These are phyloP conservation scores for Drosophila saltans DNA, from an alignment of 1,140 invertebrate genomes.

Conservation along the genomic window DNA sequence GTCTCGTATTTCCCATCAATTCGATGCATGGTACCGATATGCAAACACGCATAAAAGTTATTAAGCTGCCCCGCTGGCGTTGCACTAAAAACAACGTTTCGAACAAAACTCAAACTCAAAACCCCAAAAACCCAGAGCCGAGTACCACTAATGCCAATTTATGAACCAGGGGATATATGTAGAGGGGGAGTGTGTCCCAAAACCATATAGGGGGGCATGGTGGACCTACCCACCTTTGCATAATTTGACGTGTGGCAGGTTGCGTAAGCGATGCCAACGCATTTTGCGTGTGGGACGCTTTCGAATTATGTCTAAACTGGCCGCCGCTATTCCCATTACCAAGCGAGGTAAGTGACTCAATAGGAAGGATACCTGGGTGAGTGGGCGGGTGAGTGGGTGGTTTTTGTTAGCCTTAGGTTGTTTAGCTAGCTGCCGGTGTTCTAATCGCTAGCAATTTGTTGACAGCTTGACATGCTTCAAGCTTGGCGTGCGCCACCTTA, in stretches of 20 bases:
- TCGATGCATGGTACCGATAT: conserved; percentile 59
- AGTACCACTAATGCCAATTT: conserved; percentile 72
- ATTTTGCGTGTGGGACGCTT: conserved; percentile 38
- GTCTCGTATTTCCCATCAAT: conserved; percentile 52
- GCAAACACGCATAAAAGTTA: conserved; percentile 80
- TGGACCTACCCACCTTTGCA: conserved; percentile 42
- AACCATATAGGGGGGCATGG: not conserved
- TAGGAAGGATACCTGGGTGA: not conserved
- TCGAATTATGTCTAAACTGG: conserved; percentile 71
- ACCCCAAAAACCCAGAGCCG: conserved; percentile 11
- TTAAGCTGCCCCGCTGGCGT: conserved; percentile 64
- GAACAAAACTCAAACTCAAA: conserved; percentile 1
- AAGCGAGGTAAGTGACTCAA: conserved; percentile 39
- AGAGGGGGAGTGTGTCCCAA: not conserved
- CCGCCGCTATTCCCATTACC: not conserved
- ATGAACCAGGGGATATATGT: conserved; percentile 30
- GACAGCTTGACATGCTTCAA: conserved; percentile 63
- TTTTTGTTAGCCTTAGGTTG: not conserved
- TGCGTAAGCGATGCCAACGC: conserved; percentile 64
- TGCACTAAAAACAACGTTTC: conserved; percentile 65
- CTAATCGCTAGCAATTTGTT: conserved; percentile 74
- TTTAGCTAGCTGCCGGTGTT: conserved; percentile 8
- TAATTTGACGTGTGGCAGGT: conserved; percentile 70
- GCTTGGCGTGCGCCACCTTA: conserved; percentile 21
- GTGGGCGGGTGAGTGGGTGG: conserved; percentile 24